Base-by-base conservation (phyloP, 2,888 invertebrate species). In the Melanotus villosus region DNA sequence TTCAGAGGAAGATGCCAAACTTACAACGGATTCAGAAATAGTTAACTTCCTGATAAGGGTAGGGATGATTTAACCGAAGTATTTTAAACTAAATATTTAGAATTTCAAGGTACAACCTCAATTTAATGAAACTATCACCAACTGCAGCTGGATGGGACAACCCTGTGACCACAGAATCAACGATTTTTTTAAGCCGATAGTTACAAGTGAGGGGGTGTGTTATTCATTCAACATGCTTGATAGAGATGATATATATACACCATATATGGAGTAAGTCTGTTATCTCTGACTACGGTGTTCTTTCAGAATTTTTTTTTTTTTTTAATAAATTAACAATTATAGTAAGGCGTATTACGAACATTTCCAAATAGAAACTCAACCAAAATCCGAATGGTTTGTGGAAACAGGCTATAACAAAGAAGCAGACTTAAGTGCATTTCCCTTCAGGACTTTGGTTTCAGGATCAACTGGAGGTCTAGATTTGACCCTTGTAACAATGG, bases 141-240 rank as follows among this genome's bases (percentile, higher is more conserved):
- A 38, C 1, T 65, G 65, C 14, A 18, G 10, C 7, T 70, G 70
- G 70, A 2, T 84, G 9, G 84, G 86, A 76, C 78, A 85, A 16
- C 82, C 84, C 63, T 80, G 82, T 73, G 81, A 80, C 16, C 78
- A 81, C 73, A 79, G 80, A 18, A 92, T 92, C 76, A 80, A 86
- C 7, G 19, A 26, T 16, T 18, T 16, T 9, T 92, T 92, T 78
- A 87, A 85, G 0, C 89, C 90, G 1, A 88, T 90, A 59, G 75
- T 92, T 43, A 92, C 92, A 0, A 92, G 92, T 74, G 92, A 92
- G 80, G 92, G 92, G 0, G 84, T 90, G 3, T 92, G 92, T 77
- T 91, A 89, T 72, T 90, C 91, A 1, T 92, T 92, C 76, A 92
- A 92, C 75, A 89, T 89, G 52, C 80, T 92, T 59, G 87, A 88